phyloP scores from a whole-genome alignment of 2,113 vertebrate genomes.

The Emberiza fucata region DNA sequence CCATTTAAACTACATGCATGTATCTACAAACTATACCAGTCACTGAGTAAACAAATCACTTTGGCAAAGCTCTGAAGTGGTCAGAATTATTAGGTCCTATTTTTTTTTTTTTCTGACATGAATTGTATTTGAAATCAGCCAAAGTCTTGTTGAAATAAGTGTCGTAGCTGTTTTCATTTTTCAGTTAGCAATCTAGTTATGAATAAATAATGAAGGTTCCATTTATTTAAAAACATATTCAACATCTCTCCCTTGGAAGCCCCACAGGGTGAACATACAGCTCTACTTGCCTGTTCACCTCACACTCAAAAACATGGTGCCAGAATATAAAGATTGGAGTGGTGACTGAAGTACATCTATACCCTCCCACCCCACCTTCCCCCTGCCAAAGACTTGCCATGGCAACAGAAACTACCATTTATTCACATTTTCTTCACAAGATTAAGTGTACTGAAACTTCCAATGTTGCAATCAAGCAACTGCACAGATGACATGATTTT shows the following conservation, averaged over 20 bases:
- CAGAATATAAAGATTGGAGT: neutral
- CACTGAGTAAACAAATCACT: neutral
- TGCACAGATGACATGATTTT: neutral
- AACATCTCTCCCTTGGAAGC: neutral
- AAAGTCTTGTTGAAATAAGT: neutral
- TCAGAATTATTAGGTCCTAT: neutral
- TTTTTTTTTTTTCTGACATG: neutral
- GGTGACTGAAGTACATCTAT: neutral
- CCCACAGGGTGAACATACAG: neutral
- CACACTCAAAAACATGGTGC: fast-evolving
- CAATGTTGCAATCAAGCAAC: neutral
- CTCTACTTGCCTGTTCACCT: neutral
- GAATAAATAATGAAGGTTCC: neutral
- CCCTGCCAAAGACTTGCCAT: neutral
- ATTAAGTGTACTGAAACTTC: neutral
- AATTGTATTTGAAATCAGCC: neutral
- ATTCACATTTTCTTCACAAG: neutral
- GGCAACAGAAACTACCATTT: neutral
- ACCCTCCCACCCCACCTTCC: neutral
- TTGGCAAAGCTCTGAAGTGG: neutral
- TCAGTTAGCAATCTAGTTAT: neutral
- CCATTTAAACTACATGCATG: neutral
- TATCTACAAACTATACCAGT: neutral
- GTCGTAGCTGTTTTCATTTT: neutral
- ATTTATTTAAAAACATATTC: slow-evolving; percentile 2